Evolutionary conservation across 2,888 invertebrate genomes (phyloP).

Genomic region (Mactromeris polynyma): DNA sequence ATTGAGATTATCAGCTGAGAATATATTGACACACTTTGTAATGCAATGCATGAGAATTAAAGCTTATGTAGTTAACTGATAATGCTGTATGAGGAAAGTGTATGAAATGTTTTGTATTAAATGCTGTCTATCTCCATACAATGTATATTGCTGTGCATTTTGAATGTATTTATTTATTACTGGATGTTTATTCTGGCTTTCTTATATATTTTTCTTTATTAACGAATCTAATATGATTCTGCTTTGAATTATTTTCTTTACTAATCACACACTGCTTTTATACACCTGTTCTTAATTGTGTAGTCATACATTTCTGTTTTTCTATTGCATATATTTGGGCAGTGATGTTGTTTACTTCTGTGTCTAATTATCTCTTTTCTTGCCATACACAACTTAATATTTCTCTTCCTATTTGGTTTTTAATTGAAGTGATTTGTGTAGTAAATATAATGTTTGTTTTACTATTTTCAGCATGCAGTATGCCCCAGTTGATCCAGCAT

Average conservation of each 20-base stretch:
- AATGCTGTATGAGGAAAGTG: no score
- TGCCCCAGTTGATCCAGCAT: slow-evolving; percentile 93
- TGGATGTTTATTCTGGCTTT: not conserved
- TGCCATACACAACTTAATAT: not conserved
- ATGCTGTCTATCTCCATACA: not conserved
- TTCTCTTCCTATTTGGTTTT: not conserved
- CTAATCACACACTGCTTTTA: not conserved
- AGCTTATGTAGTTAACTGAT: no score
- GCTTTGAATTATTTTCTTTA: slow-evolving; percentile 2
- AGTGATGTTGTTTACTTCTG: not conserved
- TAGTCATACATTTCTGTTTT: not conserved
- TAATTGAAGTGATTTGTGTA: not conserved
- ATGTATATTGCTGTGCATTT: slow-evolving; percentile 1
- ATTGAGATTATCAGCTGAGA: no score
- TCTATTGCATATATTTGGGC: not conserved
- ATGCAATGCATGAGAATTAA: no score
- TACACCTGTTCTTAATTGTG: not conserved
- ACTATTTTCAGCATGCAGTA: slow-evolving; percentile 64
- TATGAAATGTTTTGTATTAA: no score
- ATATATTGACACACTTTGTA: no score
- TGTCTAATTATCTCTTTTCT: not conserved
- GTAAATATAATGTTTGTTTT: not conserved
- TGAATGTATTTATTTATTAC: not conserved
- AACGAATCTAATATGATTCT: not conserved
- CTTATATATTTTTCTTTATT: not conserved